Percentiles rank a stretch among this genome's conserved stretches.
These are phyloP conservation scores for Cantharis flavilabris DNA, from an alignment of 2,888 invertebrate species.

Conservation along the genomic window DNA sequence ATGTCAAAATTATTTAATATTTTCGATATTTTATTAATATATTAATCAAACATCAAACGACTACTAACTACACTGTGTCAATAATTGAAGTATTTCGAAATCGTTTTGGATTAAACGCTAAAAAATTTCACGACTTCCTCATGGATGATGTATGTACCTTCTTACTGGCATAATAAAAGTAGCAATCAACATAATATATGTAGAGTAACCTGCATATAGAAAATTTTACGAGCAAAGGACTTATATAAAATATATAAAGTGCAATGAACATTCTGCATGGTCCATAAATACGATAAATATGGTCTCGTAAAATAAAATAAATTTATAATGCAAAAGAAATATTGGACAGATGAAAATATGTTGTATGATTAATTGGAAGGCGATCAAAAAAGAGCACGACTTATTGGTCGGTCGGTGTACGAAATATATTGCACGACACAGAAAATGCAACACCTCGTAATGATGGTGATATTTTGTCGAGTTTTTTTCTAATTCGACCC, in stretches of 20 bases:
- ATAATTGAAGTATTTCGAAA: background rate
- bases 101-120: background rate
- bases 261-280: slow-evolving; percentile 22
- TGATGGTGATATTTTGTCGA: background rate
- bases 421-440: background rate
- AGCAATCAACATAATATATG: slow-evolving; percentile 17
- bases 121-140: slow-evolving; percentile 1
- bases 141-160: background rate
- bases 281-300: slow-evolving; percentile 16
- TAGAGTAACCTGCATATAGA: slow-evolving; percentile 5
- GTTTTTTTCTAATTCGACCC: background rate
- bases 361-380: background rate
- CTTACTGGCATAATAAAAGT: slow-evolving; percentile 13
- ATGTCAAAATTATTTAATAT: background rate
- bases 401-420: background rate
- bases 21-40: background rate
- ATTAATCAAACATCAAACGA: background rate
- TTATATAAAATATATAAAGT: slow-evolving; percentile 15
- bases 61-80: background rate
- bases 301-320: slow-evolving; percentile 10
- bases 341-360: background rate
- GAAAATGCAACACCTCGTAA: background rate
- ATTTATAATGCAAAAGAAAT: background rate
- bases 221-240: slow-evolving; percentile 16
- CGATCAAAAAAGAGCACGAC: background rate